A percentile compares a stretch with the other conserved stretches of the same genome.
Evolutionary conservation across 2,888 invertebrate genomes (phyloP).

Genomic region (Steromphala cineraria): DNA sequence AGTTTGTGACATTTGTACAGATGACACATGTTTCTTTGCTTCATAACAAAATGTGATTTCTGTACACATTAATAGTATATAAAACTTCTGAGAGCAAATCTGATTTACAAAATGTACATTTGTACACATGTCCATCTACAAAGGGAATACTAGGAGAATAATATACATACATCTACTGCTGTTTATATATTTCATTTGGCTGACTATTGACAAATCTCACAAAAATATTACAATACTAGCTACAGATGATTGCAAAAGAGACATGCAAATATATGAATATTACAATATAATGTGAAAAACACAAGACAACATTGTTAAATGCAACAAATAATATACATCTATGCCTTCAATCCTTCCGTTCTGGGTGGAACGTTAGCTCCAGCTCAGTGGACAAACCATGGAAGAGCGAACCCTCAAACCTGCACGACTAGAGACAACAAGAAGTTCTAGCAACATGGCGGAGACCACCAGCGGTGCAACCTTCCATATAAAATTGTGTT

Average conservation of each 20-base stretch:
- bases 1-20: constrained; percentile 1
- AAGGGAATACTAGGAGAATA: background rate
- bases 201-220: constrained; percentile 10
- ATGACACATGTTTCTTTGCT: background rate
- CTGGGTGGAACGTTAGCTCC: background rate
- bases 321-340: constrained; percentile 8
- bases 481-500: too few species aligned
- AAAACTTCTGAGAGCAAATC: constrained; percentile 12
- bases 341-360: background rate
- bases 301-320: background rate
- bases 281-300: background rate
- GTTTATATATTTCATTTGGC: constrained; percentile 1
- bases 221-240: constrained; percentile 5
- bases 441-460: too few species aligned
- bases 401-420: background rate
- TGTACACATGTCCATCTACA: constrained; percentile 14
- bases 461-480: too few species aligned
- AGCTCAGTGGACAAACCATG: background rate
- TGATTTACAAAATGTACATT: constrained; percentile 21
- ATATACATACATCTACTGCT: background rate
- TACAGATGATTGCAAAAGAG: background rate
- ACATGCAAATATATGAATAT: background rate
- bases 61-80: constrained; percentile 4
- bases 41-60: constrained; percentile 10
- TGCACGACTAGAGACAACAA: background rate